These are phyloP conservation scores for Belgica antarctica DNA, from an alignment of 2,888 invertebrate genomes.

Conservation along the genomic window DNA sequence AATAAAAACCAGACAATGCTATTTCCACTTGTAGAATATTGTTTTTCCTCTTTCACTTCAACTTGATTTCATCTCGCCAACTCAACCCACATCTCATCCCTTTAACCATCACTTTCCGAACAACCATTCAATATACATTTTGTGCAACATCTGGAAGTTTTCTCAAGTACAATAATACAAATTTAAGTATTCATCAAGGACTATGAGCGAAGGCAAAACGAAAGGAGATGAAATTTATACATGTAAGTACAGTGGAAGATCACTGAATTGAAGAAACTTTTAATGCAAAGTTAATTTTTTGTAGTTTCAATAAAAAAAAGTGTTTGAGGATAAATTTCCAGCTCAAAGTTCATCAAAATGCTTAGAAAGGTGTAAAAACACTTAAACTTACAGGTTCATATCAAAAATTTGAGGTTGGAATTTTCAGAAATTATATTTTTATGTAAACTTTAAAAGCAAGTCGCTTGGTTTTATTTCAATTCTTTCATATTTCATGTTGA, in stretches of 20 bases:
- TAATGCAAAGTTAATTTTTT: no score
- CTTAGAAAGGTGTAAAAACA: no score
- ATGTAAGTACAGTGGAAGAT: constrained; percentile 29
- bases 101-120: neutral
- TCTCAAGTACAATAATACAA: constrained; percentile 36
- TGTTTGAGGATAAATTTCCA: no score
- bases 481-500: no score
- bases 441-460: no score
- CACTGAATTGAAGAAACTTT: no score
- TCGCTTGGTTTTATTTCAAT: no score
- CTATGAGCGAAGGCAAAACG: neutral
- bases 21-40: constrained; percentile 42
- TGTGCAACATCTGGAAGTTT: constrained; percentile 41
- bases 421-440: no score
- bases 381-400: no score
- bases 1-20: constrained; percentile 34
- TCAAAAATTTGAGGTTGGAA: no score
- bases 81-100: neutral
- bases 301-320: no score
- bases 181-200: constrained; percentile 39
- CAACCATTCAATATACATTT: constrained; percentile 15
- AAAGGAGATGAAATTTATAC: neutral
- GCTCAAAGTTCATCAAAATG: no score
- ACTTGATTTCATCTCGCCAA: neutral
- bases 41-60: constrained; percentile 13